Evolutionary conservation across 2,888 invertebrate species (phyloP).

Genomic region (Leucoma salicis): DNA sequence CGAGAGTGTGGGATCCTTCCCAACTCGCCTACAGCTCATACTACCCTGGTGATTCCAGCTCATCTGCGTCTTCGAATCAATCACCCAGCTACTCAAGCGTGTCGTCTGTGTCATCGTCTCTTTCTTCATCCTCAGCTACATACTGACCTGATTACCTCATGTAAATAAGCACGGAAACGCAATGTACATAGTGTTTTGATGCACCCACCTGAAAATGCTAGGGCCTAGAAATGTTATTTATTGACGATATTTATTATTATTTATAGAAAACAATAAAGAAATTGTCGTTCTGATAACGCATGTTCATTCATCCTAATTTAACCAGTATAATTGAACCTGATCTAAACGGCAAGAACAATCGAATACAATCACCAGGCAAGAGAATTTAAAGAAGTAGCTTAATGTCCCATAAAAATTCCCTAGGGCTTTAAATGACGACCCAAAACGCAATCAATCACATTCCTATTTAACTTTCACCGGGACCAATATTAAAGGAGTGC

Average conservation of each 20-base stretch:
- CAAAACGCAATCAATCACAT: constrained; percentile 15
- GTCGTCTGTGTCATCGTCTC: constrained; percentile 68
- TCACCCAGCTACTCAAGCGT: constrained; percentile 75
- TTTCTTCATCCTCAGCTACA: constrained; percentile 56
- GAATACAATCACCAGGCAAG: too few species aligned
- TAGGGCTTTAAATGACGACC: constrained; percentile 26
- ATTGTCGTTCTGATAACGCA: constrained; percentile 52
- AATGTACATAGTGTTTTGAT: constrained; percentile 52
- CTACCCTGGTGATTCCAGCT: constrained; percentile 84
- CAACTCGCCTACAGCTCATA: constrained; percentile 87
- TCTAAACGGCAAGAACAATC: not conserved
- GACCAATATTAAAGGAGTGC: constrained; percentile 19
- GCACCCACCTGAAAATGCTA: constrained; percentile 65
- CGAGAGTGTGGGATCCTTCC: constrained; percentile 89
- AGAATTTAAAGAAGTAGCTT: not conserved
- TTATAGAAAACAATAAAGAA: constrained; percentile 74
- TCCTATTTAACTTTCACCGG: constrained; percentile 28
- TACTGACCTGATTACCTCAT: constrained; percentile 58
- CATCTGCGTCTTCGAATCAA: constrained; percentile 81
- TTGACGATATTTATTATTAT: constrained; percentile 75
- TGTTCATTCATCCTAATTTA: constrained; percentile 18
- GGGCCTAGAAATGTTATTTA: constrained; percentile 71
- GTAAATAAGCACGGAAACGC: constrained; percentile 45
- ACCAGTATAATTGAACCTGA: not conserved
- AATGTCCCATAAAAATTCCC: constrained; percentile 28